Base-by-base conservation (phyloP, 92 coral and sea anemone species). In the Epizoanthus rinbou region DNA sequence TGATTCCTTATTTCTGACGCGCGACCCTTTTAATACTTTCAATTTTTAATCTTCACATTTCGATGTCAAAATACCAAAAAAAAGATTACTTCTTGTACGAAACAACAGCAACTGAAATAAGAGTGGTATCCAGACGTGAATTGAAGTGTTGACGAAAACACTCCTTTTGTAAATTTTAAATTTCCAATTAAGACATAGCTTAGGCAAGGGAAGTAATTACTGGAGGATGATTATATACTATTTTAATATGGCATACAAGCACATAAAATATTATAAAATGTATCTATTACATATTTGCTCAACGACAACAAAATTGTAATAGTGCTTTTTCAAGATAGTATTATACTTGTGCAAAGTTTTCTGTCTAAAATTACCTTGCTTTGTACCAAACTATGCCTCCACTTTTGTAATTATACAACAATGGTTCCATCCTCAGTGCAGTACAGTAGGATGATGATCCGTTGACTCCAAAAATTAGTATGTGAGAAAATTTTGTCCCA, bases 361-460 rank as follows among this genome's bases (percentile, higher is more conserved):
- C 8, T 50, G 50, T n/a, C 15, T 43, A n/a, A 4, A 43, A 43
- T 71, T 50, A 5, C 58, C 75, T 71, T 71, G 41, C 31, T 71
- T 45, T 56, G 8, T 45, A 33, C 18, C 31, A 21, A 71, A 5
- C 41, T 10, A n/a, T 57, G 52, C 52, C 52, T 11, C 76, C 22
- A 43, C 58, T 14, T 10, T 24, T 16, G 13, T 16, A 19, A 50
- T 47, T 60, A 47, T 5, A 24, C 41, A 71, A 31, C 41, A 71
- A 41, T 19, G 75, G 58, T 41, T 71, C 75, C 75, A 71, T 71
- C 75, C 47, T 13, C 16, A 35, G n/a, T n/a, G n/a, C n/a, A n/a
- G n/a, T n/a, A n/a, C n/a, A n/a, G 21, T 47, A 41, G 50, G 8
- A 33, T 3, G 23, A 19, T 43, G 50, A 71, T 64, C 33, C 43